phyloP scores from a whole-genome alignment of 2,797 vertebrate genomes.

The Clarias pachynema region DNA sequence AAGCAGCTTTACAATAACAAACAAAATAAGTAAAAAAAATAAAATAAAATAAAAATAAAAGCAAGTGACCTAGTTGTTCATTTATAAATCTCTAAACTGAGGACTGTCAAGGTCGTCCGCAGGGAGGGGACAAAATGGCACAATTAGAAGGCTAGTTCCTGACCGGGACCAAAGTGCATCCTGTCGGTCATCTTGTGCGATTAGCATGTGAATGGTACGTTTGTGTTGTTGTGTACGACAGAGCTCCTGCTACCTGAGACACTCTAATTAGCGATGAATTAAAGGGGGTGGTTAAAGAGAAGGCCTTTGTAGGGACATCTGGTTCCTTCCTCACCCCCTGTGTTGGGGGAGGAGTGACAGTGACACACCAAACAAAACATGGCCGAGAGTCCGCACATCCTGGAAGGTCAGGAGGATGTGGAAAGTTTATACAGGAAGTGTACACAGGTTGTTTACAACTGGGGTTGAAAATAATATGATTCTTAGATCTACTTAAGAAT shows the following conservation, averaged over 20 bases:
- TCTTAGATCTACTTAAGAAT: neutral
- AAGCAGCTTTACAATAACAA: too few relatives aligned
- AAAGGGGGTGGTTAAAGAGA: constrained; percentile 46
- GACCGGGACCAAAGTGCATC: constrained; percentile 41
- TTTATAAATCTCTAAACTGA: constrained; percentile 23
- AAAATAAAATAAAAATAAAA: too few relatives aligned
- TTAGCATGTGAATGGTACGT: constrained; percentile 57
- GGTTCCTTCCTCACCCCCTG: constrained; percentile 56
- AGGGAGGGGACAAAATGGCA: constrained; percentile 31
- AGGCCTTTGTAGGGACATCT: constrained; percentile 59
- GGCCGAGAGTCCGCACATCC: constrained; percentile 37
- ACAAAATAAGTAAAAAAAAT: too few relatives aligned
- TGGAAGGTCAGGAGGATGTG: constrained; percentile 51
- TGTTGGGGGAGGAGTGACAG: constrained; percentile 49
- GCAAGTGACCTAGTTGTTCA: neutral
- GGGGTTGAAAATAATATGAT: neutral
- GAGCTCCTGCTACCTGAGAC: constrained; percentile 53
- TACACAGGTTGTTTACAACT: neutral
- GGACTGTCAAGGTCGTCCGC: constrained; percentile 31
- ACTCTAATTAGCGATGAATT: constrained; percentile 59
- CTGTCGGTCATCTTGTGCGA: constrained; percentile 49
- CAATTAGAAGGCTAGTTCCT: constrained; percentile 53
- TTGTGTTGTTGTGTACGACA: constrained; percentile 45
- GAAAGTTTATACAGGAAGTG: constrained; percentile 42
- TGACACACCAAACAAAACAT: constrained; percentile 53